These are phyloP conservation scores for Helicolenus hilgendorfi DNA, from an alignment of 2,797 vertebrate species.

Conservation along the genomic window DNA sequence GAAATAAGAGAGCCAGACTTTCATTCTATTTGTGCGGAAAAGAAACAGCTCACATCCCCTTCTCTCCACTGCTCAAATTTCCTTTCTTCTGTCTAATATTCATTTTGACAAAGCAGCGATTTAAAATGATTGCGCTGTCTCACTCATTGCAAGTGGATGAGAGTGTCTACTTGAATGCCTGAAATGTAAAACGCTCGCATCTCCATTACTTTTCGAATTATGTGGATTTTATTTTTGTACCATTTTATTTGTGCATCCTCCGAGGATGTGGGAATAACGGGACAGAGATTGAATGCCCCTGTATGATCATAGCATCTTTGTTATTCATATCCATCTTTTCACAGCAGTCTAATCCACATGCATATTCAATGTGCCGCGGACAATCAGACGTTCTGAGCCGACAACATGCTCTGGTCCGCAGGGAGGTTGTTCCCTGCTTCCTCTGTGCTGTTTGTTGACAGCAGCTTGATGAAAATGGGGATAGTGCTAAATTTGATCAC, in stretches of 20 bases:
- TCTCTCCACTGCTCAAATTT: conserved; percentile 5
- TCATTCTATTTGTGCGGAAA: conserved; percentile 30
- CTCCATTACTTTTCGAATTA: conserved; percentile 40
- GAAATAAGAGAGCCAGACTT: conserved; percentile 10
- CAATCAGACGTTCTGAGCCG: conserved; percentile 65
- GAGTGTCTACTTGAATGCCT: background rate
- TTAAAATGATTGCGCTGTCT: conserved; percentile 23
- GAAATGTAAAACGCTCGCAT: conserved; percentile 17
- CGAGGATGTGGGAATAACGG: conserved; percentile 39
- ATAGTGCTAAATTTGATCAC: conserved; percentile 55
- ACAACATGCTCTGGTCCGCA: conserved; percentile 50
- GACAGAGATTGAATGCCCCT: conserved; percentile 40
- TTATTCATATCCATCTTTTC: conserved; percentile 71
- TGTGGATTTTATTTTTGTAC: conserved; percentile 37
- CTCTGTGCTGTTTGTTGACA: conserved; percentile 59
- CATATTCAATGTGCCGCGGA: conserved; percentile 61
- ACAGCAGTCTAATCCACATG: conserved; percentile 62
- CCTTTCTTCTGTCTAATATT: conserved; percentile 25
- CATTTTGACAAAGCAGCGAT: conserved; percentile 32
- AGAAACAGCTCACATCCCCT: background rate
- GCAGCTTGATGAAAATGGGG: conserved; percentile 57
- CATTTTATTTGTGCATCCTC: conserved; percentile 31
- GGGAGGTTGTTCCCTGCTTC: conserved; percentile 63
- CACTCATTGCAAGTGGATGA: conserved; percentile 27
- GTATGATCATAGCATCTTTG: conserved; percentile 57